phyloP scores from a whole-genome alignment of 2,888 invertebrate genomes.

The Brachyptera risi region DNA sequence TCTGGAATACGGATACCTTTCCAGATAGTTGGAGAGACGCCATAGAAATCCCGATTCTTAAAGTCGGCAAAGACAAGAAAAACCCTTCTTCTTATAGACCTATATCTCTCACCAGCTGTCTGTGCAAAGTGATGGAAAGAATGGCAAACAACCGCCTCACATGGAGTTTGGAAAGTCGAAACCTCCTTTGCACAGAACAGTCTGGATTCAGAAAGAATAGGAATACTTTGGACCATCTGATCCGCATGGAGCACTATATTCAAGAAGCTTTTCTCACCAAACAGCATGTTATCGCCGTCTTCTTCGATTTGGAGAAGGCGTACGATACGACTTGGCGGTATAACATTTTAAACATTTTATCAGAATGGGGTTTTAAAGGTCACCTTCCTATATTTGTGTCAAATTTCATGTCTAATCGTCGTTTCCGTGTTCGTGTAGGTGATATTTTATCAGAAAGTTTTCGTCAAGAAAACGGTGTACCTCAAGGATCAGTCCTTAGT shows the following conservation, averaged over 20 bases:
- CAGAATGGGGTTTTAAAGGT: constrained; percentile 30
- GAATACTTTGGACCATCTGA: constrained; percentile 18
- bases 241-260: constrained; percentile 31
- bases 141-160: constrained; percentile 35
- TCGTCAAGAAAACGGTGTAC: constrained; percentile 20
- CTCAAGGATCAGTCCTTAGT: constrained; percentile 27
- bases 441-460: constrained; percentile 11
- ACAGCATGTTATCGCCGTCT: constrained; percentile 33
- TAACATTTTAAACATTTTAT: constrained; percentile 27
- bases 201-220: constrained; percentile 10
- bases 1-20: constrained; percentile 1
- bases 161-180: constrained; percentile 32
- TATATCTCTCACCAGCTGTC: constrained; percentile 36
- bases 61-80: constrained; percentile 1
- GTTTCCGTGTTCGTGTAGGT: constrained; percentile 7
- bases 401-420: constrained; percentile 21
- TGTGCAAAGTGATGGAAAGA: constrained; percentile 36
- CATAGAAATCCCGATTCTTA: constrained; percentile 6
- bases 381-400: constrained; percentile 28
- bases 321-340: constrained; percentile 33
- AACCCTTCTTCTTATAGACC: constrained; percentile 32
- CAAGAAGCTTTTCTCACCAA: constrained; percentile 32
- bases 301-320: constrained; percentile 31
- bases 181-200: constrained; percentile 29
- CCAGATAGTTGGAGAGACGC: constrained; percentile 17